Conservation (phyloP, 2,113 vertebrate species). For the Athene noctua region DNA sequence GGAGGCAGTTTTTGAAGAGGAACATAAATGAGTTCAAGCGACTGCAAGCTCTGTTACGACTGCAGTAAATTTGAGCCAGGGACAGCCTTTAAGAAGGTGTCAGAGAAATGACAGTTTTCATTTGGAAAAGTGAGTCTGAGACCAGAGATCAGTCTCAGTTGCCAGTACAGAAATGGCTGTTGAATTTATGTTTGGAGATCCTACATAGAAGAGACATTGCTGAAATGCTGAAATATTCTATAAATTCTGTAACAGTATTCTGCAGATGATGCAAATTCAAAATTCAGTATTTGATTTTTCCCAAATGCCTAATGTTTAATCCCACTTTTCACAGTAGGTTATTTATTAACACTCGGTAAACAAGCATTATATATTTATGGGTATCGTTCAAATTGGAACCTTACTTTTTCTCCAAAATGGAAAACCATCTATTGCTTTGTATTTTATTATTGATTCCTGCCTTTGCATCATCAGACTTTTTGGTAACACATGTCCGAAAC, state of each 20-base stretch:
- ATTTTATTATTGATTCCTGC: constrained; percentile 44
- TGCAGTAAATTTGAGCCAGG: background rate
- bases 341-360: constrained; percentile 55
- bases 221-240: background rate
- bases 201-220: background rate
- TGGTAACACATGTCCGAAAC: constrained; percentile 44
- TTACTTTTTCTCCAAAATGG: constrained; percentile 46
- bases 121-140: background rate
- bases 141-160: background rate
- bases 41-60: background rate
- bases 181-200: background rate
- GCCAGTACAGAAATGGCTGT: background rate
- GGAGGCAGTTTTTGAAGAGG: background rate
- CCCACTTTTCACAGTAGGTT: constrained; percentile 35
- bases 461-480: constrained; percentile 41
- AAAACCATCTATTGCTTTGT: constrained; percentile 12
- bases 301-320: constrained; percentile 67
- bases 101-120: background rate
- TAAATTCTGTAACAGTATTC: background rate
- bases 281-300: constrained; percentile 18
- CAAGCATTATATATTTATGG: background rate
- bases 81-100: background rate
- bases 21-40: background rate
- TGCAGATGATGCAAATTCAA: background rate
- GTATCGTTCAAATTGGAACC: background rate